phyloP scores from a whole-genome alignment of 2,113 vertebrate species.

The Cinclus mexicanus region DNA sequence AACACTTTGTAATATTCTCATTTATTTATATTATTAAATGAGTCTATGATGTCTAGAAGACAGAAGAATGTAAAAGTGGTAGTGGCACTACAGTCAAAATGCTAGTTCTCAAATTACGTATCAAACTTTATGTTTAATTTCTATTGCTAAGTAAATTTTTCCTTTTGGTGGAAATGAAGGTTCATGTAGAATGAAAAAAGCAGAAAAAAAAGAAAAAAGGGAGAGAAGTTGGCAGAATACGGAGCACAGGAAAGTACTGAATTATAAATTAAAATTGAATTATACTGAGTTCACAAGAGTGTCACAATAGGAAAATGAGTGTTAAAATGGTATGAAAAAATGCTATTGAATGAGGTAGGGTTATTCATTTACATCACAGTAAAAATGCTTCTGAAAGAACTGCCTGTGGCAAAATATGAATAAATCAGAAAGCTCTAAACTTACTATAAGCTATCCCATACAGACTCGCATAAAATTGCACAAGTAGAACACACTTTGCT shows the following conservation, averaged over 20 bases:
- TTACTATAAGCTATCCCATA: background rate
- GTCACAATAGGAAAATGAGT: background rate
- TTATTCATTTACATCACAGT: background rate
- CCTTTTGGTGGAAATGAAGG: background rate
- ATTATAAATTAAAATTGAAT: background rate
- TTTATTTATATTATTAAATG: background rate
- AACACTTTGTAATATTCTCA: background rate
- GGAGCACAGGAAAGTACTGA: background rate
- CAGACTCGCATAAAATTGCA: background rate
- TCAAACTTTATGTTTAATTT: background rate
- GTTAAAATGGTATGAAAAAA: background rate
- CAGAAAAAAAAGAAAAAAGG: fast-evolving
- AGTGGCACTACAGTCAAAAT: background rate
- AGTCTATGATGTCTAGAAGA: background rate
- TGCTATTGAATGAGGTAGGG: background rate
- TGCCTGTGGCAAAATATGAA: background rate
- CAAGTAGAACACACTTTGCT: background rate
- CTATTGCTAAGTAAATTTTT: background rate
- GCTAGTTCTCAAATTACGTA: background rate
- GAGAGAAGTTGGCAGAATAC: background rate
- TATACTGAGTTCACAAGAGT: background rate
- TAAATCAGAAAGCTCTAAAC: background rate
- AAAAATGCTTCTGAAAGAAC: background rate
- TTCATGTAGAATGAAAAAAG: background rate
- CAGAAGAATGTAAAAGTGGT: background rate